Base-by-base conservation (phyloP, 2,113 vertebrate genomes). In the Syngnathus typhle region DNA sequence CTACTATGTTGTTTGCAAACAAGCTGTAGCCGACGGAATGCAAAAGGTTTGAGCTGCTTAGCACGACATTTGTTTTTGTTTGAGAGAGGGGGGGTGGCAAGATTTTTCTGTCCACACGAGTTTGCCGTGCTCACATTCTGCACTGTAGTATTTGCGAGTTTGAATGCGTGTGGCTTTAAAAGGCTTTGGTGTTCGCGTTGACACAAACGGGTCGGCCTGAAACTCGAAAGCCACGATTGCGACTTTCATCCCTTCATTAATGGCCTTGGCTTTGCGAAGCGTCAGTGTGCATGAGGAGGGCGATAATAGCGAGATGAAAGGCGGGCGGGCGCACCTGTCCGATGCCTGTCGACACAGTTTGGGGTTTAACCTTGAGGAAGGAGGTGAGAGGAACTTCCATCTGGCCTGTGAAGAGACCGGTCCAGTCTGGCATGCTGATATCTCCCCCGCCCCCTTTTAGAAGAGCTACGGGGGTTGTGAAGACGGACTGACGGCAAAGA, bases 281-380 rank as follows among this genome's bases (percentile, higher is more conserved):
- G 61, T 64, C 70, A 61, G 70, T 74, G 67, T 64, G 79, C 72
- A 60, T 52, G 51, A 15, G 44, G 67, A 54, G 70, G 41, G 66
- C 18, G 63, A 75, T 71, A 73, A 74, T 71, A 66, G 60, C 67
- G 41, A 74, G 69, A 71, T 54, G 23, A 77, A 64, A 68, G 75
- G 68, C 72, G 64, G 75, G 68, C 72, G 64, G 70, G 73, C 44
- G 51, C 52, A 74, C 19, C 69, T 65, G 55, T 27, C 55, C 55
- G 44, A 68, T 62, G 61, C 46, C 60, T 11, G 46, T 23, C 66
- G 66, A 68, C 71, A 73, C 67, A 59, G 52, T 41, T 60, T 21
- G 4, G 41, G n/a, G 36, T 32, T 78, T 83, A 84, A 81, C 82
- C 86, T 89, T 87, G 87, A 86, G 66, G 64, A 77, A 60, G 64